A percentile compares a stretch with the other conserved stretches of the same genome.
These are phyloP conservation scores for Chydorus sphaericus DNA, from an alignment of 2,888 invertebrate species.

Conservation along the genomic window DNA sequence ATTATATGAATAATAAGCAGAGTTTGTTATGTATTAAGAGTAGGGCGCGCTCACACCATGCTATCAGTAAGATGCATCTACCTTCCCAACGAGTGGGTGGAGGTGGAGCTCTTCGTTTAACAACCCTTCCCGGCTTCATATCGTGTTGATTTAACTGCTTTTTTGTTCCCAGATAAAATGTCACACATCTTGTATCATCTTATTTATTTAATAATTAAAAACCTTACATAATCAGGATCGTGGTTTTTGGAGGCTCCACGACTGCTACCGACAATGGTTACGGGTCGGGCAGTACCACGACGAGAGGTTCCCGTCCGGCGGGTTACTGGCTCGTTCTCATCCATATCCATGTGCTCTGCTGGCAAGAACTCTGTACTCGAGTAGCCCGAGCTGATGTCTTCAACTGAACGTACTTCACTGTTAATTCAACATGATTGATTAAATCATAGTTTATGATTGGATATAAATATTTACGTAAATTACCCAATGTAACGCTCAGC, in stretches of 20 bases:
- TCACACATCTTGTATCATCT: too few species aligned
- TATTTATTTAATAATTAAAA: not conserved
- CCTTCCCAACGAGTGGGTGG: slow-evolving; percentile 8
- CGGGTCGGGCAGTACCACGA: slow-evolving; percentile 1
- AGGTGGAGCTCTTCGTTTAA: slow-evolving; percentile 10
- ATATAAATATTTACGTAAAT: not conserved
- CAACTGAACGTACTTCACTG: slow-evolving; percentile 3
- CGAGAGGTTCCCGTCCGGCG: not conserved
- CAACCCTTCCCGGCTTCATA: not conserved
- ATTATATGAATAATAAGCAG: not conserved
- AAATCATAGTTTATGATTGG: too few species aligned
- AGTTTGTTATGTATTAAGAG: too few species aligned
- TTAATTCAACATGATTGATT: not conserved
- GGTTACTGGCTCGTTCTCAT: not conserved
- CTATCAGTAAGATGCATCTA: not conserved
- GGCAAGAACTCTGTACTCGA: slow-evolving; percentile 13
- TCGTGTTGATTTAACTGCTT: not conserved
- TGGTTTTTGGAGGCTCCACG: not conserved
- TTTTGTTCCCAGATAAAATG: too few species aligned
- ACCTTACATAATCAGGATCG: slow-evolving; percentile 3
- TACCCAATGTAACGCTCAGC: slow-evolving; percentile 10
- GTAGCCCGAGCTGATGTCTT: slow-evolving; percentile 15
- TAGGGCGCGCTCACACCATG: not conserved
- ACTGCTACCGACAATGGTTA: slow-evolving; percentile 5
- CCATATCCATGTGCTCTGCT: slow-evolving; percentile 3